Evolutionary conservation across 2,113 vertebrate species (phyloP).

Genomic region (Ornithorhynchus anatinus): DNA sequence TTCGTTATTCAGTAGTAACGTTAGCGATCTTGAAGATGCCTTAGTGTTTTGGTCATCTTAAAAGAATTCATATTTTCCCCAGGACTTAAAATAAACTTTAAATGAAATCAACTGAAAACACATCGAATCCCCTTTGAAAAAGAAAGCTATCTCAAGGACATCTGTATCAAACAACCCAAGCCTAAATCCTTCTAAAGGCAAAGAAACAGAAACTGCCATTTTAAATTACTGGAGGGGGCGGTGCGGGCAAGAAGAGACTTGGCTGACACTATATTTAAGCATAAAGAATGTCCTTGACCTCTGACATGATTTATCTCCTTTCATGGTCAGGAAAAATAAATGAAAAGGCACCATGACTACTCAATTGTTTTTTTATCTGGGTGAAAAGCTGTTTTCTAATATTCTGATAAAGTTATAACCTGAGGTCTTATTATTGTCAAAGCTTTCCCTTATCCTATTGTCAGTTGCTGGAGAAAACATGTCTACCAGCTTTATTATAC

Average conservation of each 20-base stretch:
- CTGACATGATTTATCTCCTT: background rate
- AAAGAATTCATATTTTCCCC: slow-evolving; percentile 28
- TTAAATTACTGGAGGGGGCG: background rate
- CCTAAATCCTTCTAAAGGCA: slow-evolving; percentile 5
- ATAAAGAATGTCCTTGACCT: background rate
- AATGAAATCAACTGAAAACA: slow-evolving; percentile 21
- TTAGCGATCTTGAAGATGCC: slow-evolving; percentile 39
- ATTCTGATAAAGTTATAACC: too few species aligned
- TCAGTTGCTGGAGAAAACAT: too few species aligned
- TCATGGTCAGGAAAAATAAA: background rate
- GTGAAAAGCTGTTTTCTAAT: too few species aligned
- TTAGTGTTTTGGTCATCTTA: slow-evolving; percentile 43
- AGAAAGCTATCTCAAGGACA: slow-evolving; percentile 27
- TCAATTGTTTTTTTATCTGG: background rate
- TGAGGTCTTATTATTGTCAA: too few species aligned
- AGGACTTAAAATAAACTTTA: slow-evolving; percentile 22
- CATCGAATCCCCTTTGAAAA: background rate
- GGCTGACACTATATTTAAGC: background rate
- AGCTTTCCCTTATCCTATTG: too few species aligned
- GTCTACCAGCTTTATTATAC: too few species aligned
- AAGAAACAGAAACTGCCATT: background rate
- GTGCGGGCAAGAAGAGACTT: slow-evolving; percentile 1
- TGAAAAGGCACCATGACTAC: background rate
- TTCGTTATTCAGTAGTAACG: slow-evolving; percentile 42
- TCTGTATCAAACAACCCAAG: background rate